These are phyloP conservation scores for Cylloceria caligata DNA, from an alignment of 2,888 invertebrate genomes.

Conservation along the genomic window DNA sequence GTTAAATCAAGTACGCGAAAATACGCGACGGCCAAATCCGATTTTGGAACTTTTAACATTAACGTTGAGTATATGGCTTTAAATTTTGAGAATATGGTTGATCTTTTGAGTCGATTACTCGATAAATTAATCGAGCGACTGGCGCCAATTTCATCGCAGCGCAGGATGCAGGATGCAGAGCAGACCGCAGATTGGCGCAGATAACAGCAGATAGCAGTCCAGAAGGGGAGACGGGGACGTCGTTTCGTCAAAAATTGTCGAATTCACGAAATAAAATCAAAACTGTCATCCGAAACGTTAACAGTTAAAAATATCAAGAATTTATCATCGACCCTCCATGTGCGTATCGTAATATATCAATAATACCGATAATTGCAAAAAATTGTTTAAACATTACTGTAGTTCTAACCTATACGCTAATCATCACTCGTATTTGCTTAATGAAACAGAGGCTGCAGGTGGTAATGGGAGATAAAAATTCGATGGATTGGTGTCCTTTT, in stretches of 20 bases:
- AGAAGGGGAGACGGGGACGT: constrained; percentile 7
- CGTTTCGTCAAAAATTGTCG: constrained; percentile 49
- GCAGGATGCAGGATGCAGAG: too few species aligned
- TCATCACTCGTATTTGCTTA: constrained; percentile 23
- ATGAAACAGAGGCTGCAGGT: constrained; percentile 60
- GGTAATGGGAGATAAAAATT: constrained; percentile 92
- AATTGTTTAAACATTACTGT: constrained; percentile 9
- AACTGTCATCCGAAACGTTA: constrained; percentile 34
- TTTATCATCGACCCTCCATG: constrained; percentile 19
- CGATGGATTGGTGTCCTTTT: constrained; percentile 97
- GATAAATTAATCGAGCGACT: constrained; percentile 40
- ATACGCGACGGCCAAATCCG: too few species aligned
- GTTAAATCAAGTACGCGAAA: too few species aligned
- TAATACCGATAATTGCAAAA: constrained; percentile 20
- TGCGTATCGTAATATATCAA: constrained; percentile 14
- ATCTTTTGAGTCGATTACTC: constrained; percentile 3
- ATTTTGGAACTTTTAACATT: neutral
- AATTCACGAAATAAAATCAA: constrained; percentile 23
- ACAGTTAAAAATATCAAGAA: constrained; percentile 39
- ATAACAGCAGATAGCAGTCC: constrained; percentile 21
- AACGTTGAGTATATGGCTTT: neutral
- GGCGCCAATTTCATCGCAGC: constrained; percentile 62
- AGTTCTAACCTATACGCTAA: constrained; percentile 37
- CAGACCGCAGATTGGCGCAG: too few species aligned
- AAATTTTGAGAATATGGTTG: too few species aligned